Percentiles rank a stretch among this genome's conserved stretches.
Conservation (phyloP, 2,113 vertebrate genomes). For the Nothobranchius kuhntae region DNA sequence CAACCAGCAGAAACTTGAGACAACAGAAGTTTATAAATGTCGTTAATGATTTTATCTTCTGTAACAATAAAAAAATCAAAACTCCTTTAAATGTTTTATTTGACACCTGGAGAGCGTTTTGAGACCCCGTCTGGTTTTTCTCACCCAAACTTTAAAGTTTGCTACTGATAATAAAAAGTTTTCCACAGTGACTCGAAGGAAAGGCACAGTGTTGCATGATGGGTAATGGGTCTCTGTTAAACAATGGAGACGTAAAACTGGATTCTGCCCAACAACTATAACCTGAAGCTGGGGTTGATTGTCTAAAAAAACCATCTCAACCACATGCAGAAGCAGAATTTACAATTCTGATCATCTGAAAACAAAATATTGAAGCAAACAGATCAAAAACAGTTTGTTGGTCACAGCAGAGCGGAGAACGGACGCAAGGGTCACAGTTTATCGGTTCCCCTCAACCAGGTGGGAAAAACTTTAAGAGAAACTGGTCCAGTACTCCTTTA, state of each 20-base stretch:
- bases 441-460: constrained; percentile 17
- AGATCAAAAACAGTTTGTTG: constrained; percentile 1
- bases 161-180: not conserved
- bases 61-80: no score
- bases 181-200: not conserved
- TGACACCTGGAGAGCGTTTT: no score
- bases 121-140: no score
- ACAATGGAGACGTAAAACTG: not conserved
- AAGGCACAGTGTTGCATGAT: not conserved
- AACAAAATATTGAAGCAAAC: constrained; percentile 6
- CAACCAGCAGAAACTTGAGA: no score
- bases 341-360: not conserved
- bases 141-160: no score
- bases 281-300: constrained; percentile 16
- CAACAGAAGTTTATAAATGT: no score
- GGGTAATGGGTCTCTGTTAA: not conserved
- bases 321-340: constrained; percentile 16
- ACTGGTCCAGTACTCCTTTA: constrained; percentile 35
- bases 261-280: constrained; percentile 1
- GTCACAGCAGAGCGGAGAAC: constrained; percentile 37
- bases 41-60: no score
- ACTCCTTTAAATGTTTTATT: no score
- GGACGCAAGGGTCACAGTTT: constrained; percentile 49
- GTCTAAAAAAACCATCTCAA: constrained; percentile 20
- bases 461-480: not conserved